phyloP scores from a whole-genome alignment of 2,113 vertebrate genomes.

The Pantherophis guttatus region DNA sequence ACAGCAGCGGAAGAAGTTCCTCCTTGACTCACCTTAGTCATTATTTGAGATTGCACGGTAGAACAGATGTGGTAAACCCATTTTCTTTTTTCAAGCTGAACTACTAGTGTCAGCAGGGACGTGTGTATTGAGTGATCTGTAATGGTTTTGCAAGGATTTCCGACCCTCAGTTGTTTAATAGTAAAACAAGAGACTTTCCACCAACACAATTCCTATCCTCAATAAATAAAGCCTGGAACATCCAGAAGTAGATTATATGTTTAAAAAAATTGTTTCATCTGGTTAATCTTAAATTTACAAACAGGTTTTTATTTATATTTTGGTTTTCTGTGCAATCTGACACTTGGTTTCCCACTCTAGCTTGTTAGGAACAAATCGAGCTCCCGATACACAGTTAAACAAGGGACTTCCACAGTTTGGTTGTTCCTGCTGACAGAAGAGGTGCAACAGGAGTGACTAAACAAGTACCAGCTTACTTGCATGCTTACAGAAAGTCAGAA shows the following conservation, averaged over 20 bases:
- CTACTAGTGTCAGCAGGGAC: neutral
- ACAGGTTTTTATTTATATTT: neutral
- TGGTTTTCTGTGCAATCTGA: neutral
- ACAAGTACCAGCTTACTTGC: neutral
- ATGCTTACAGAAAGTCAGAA: neutral
- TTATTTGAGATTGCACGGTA: neutral
- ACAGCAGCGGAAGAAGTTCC: neutral
- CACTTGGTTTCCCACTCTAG: neutral
- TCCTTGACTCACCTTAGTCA: neutral
- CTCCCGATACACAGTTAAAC: neutral
- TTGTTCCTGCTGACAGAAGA: neutral
- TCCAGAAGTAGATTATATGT: neutral
- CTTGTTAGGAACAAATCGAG: neutral
- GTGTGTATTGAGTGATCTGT: neutral
- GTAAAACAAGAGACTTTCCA: neutral
- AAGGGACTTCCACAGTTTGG: neutral
- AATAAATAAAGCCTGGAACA: neutral
- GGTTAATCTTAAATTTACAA: neutral
- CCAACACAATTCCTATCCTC: neutral
- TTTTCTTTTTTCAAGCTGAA: neutral
- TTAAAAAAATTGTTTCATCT: neutral
- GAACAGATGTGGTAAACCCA: neutral
- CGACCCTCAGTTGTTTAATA: neutral
- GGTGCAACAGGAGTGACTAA: neutral
- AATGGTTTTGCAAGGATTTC: neutral